Percentiles rank a stretch among this genome's conserved stretches.
phyloP scores from a whole-genome alignment of 2,888 invertebrate genomes.

The Lithodes maja region DNA sequence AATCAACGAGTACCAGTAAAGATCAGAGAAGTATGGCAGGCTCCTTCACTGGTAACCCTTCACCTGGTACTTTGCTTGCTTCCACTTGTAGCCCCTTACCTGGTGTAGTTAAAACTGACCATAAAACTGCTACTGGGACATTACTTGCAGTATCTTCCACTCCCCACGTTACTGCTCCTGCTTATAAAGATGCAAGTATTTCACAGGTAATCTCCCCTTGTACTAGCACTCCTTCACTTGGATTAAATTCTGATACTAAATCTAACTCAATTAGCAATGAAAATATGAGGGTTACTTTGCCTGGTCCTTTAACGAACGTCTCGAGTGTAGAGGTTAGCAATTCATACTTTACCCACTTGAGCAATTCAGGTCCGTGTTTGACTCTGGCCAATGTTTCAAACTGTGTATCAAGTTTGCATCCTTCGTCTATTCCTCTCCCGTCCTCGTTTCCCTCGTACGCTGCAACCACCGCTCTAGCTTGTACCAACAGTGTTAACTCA shows the following conservation, averaged over 20 bases:
- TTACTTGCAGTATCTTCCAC: conserved; percentile 4
- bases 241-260: background rate
- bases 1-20: background rate
- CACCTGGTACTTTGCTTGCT: background rate
- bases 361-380: background rate
- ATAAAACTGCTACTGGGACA: background rate
- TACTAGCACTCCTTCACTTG: conserved; percentile 16
- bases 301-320: background rate
- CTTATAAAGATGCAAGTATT: background rate
- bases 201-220: background rate
- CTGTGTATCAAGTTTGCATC: conserved; percentile 4
- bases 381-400: conserved; percentile 20
- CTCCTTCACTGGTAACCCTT: background rate
- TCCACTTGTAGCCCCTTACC: background rate
- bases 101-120: background rate
- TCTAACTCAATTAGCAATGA: background rate
- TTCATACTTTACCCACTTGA: conserved; percentile 9
- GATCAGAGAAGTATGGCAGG: background rate
- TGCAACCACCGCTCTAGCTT: background rate
- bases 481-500: background rate
- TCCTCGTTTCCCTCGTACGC: background rate
- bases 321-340: background rate
- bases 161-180: conserved; percentile 7
- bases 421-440: background rate
- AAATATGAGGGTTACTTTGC: conserved; percentile 1